Percentiles rank a stretch among this genome's conserved stretches.
Evolutionary conservation across 2,888 invertebrate species (phyloP).

Genomic region (Ornithoptera alexandrae): DNA sequence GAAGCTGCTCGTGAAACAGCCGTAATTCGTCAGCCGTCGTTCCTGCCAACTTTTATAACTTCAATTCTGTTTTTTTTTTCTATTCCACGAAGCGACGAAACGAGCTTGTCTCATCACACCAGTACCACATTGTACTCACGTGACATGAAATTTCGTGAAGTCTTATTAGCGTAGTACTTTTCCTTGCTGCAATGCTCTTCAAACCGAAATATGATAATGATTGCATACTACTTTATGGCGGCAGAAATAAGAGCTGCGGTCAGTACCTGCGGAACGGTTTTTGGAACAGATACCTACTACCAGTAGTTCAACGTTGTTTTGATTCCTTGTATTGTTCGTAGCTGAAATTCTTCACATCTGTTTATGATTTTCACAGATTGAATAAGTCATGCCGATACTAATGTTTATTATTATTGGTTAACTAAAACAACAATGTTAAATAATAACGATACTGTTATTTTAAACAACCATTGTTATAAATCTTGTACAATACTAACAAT

Average conservation of each 20-base stretch:
- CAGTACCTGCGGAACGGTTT: no score
- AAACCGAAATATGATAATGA: no score
- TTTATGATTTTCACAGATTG: slow-evolving; percentile 17
- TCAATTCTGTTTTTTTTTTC: slow-evolving; percentile 3
- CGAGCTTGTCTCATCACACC: no score
- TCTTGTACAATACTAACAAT: background rate
- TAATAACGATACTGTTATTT: slow-evolving; percentile 1
- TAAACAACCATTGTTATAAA: slow-evolving; percentile 9
- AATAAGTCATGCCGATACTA: slow-evolving; percentile 22
- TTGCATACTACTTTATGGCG: no score
- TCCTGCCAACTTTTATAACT: slow-evolving; percentile 39
- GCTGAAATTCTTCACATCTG: background rate
- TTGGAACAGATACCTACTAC: no score
- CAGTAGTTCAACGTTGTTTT: slow-evolving; percentile 14
- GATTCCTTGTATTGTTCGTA: slow-evolving; percentile 3
- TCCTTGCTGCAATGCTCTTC: no score
- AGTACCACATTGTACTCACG: no score
- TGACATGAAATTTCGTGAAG: no score
- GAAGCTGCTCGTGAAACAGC: slow-evolving; percentile 31
- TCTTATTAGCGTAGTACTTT: no score
- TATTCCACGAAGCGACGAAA: no score
- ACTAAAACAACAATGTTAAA: background rate
- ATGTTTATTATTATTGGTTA: background rate
- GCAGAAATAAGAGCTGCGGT: no score
- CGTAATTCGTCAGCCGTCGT: slow-evolving; percentile 41